These are phyloP conservation scores for Cephus cinctus DNA, from an alignment of 1,140 invertebrate species.

Conservation along the genomic window DNA sequence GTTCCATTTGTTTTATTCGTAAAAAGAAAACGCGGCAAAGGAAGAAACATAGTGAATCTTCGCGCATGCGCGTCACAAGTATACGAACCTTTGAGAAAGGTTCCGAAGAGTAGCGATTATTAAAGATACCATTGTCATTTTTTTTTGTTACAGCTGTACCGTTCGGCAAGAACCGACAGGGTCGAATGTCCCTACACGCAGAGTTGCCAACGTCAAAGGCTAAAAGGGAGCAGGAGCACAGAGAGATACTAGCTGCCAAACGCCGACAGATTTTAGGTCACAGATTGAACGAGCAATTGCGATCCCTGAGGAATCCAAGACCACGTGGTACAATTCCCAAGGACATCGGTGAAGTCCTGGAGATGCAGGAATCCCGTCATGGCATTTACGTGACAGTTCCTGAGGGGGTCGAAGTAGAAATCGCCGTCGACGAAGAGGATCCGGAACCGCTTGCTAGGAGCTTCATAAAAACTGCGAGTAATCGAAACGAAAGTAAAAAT, in stretches of 20 bases:
- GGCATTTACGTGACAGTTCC: slow-evolving; percentile 31
- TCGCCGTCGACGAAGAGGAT: background rate
- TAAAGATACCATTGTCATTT: too few relatives aligned
- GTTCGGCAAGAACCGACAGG: too few relatives aligned
- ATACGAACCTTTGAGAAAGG: too few relatives aligned
- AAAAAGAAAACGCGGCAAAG: too few relatives aligned
- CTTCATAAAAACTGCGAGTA: too few relatives aligned
- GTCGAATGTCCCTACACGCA: slow-evolving; percentile 27
- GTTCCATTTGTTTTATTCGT: too few relatives aligned
- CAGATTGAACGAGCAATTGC: slow-evolving; percentile 11
- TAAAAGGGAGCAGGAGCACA: slow-evolving; percentile 36
- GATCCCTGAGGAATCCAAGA: slow-evolving; percentile 6
- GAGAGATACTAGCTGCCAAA: slow-evolving; percentile 35
- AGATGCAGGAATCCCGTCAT: slow-evolving; percentile 40
- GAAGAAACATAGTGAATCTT: too few relatives aligned
- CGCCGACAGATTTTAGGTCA: slow-evolving; percentile 31
- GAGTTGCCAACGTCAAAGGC: slow-evolving; percentile 35
- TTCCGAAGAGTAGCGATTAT: too few relatives aligned
- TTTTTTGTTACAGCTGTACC: too few relatives aligned
- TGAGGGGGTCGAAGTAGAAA: background rate
- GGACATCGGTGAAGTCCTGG: slow-evolving; percentile 30
- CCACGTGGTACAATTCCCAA: slow-evolving; percentile 9
- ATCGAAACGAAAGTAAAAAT: too few relatives aligned
- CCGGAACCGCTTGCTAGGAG: too few relatives aligned
- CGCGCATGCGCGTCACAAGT: too few relatives aligned